phyloP scores from a whole-genome alignment of 2,888 invertebrate genomes.

The Ochropacha duplaris region DNA sequence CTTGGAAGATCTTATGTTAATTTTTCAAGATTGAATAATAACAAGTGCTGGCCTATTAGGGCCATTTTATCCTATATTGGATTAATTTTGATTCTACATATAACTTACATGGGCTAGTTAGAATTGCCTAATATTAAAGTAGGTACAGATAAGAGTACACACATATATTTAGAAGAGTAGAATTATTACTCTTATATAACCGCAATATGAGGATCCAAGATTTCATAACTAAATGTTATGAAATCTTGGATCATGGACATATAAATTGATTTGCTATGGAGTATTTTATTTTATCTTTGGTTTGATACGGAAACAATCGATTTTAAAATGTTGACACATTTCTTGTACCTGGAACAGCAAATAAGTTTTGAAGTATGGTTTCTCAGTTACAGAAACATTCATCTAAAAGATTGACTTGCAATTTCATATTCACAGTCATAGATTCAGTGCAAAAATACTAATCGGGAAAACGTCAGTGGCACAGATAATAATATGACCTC shows the following conservation, averaged over 20 bases:
- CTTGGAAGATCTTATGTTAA: not conserved
- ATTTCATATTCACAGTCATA: too few species aligned
- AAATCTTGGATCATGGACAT: constrained; percentile 15
- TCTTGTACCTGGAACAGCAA: constrained; percentile 90
- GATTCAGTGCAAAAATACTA: too few species aligned
- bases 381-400: too few species aligned
- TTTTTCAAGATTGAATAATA: not conserved
- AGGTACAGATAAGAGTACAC: not conserved
- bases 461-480: too few species aligned
- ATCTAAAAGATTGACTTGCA: too few species aligned
- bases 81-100: not conserved
- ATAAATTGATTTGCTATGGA: constrained; percentile 17
- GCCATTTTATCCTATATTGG: not conserved
- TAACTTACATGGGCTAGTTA: too few species aligned
- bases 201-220: constrained; percentile 21
- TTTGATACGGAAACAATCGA: constrained; percentile 89
- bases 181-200: constrained; percentile 10
- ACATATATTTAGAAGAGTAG: constrained; percentile 6
- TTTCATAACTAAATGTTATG: constrained; percentile 4
- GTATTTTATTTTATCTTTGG: constrained; percentile 64
- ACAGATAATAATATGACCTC: too few species aligned
- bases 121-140: too few species aligned
- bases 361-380: too few species aligned
- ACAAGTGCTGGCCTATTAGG: not conserved
- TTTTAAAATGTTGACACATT: constrained; percentile 96